Conservation (phyloP, 2,113 vertebrate species). For the Erythrocebus patas region DNA sequence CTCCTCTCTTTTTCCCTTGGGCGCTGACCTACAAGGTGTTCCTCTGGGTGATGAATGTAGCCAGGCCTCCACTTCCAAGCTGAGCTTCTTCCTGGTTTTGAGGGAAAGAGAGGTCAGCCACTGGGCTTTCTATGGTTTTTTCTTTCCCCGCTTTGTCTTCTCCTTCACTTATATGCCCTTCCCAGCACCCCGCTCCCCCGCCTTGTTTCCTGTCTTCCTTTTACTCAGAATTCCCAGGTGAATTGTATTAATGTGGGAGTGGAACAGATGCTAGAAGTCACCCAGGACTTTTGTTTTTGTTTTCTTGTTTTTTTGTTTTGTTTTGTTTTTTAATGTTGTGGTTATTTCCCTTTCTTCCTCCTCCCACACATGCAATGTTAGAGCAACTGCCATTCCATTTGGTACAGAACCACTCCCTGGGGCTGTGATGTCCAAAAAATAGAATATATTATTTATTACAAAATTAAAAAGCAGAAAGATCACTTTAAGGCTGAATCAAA, state of each 20-base stretch:
- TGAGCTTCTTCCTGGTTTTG: slow-evolving; percentile 73
- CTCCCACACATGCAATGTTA: slow-evolving; percentile 91
- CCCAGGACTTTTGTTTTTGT: slow-evolving; percentile 77
- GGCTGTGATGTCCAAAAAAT: slow-evolving; percentile 95
- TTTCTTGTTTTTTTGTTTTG: background rate
- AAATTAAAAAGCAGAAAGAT: slow-evolving; percentile 46
- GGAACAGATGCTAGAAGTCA: slow-evolving; percentile 85
- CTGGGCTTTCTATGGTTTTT: slow-evolving; percentile 71
- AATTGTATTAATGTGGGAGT: slow-evolving; percentile 83
- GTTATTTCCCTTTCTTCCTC: slow-evolving; percentile 84
- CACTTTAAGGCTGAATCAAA: background rate
- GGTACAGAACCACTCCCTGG: slow-evolving; percentile 90
- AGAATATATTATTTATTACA: slow-evolving; percentile 95
- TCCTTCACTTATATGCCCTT: slow-evolving; percentile 60
- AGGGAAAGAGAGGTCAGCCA: slow-evolving; percentile 64
- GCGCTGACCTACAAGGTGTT: slow-evolving; percentile 79
- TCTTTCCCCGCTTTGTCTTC: slow-evolving; percentile 67
- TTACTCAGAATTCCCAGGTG: slow-evolving; percentile 81
- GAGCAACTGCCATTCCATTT: slow-evolving; percentile 95
- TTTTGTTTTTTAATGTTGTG: slow-evolving; percentile 83
- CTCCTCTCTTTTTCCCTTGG: slow-evolving; percentile 39
- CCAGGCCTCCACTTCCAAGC: slow-evolving; percentile 72
- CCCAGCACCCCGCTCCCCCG: background rate
- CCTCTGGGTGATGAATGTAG: slow-evolving; percentile 74
- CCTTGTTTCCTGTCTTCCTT: slow-evolving; percentile 73